A percentile compares a stretch with the other conserved stretches of the same genome.
These are phyloP conservation scores for Aromia moschata DNA, from an alignment of 2,888 invertebrate genomes.

Conservation along the genomic window DNA sequence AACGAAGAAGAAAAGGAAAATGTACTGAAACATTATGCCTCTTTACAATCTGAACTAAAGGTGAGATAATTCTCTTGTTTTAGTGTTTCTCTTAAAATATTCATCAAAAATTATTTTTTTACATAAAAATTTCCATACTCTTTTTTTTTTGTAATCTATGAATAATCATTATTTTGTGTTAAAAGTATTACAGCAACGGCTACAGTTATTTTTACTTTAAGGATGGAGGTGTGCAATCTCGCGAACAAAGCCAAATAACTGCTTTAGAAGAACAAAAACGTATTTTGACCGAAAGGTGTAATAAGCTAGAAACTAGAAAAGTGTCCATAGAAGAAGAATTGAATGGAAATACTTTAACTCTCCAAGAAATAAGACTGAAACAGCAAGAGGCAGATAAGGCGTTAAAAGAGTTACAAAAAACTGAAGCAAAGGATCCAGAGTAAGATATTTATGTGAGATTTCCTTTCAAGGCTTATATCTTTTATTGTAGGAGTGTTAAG, in stretches of 20 bases:
- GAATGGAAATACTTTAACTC: constrained; percentile 40
- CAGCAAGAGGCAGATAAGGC: constrained; percentile 59
- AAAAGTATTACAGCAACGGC: constrained; percentile 12
- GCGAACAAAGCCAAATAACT: constrained; percentile 52
- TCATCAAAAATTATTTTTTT: no score
- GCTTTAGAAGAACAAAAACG: constrained; percentile 55
- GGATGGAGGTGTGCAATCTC: constrained; percentile 56
- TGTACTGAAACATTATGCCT: constrained; percentile 77
- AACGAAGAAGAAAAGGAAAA: constrained; percentile 74
- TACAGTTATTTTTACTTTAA: constrained; percentile 30
- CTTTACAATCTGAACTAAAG: constrained; percentile 75
- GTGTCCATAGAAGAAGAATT: constrained; percentile 62
- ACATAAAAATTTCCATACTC: no score
- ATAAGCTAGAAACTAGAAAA: constrained; percentile 67
- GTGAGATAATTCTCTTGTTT: no score
- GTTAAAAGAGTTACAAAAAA: constrained; percentile 63
- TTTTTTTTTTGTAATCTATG: no score
- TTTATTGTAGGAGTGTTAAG: constrained; percentile 51
- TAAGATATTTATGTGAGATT: constrained; percentile 49
- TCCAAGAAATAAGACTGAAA: constrained; percentile 52
- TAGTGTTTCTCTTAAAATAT: no score
- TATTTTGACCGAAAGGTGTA: constrained; percentile 56
- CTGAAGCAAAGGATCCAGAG: constrained; percentile 66
- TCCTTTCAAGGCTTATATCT: constrained; percentile 6
- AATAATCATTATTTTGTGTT: no score